These are phyloP conservation scores for Ctenopoma kingsleyae DNA, from an alignment of 2,797 vertebrate species.

Conservation along the genomic window DNA sequence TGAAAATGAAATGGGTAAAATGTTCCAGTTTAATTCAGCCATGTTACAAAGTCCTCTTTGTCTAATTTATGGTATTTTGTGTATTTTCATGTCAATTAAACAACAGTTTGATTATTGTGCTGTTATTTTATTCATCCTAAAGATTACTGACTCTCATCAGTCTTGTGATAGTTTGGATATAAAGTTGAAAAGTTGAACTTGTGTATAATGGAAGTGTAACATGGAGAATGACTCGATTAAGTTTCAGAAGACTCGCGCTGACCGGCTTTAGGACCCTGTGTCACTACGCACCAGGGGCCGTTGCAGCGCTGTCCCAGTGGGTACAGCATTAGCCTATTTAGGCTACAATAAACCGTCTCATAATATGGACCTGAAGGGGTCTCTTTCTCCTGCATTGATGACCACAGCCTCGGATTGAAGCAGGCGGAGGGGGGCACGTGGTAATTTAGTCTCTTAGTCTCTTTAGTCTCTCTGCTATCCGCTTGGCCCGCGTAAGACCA, in stretches of 20 bases:
- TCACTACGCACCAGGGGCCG: slow-evolving; percentile 19
- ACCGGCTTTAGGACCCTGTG: slow-evolving; percentile 79
- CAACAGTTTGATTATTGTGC: no score
- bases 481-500: slow-evolving; percentile 79
- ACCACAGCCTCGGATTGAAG: slow-evolving; percentile 82
- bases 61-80: no score
- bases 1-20: no score
- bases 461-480: slow-evolving; percentile 88
- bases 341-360: slow-evolving; percentile 55
- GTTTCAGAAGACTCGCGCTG: background rate
- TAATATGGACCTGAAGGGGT: slow-evolving; percentile 69
- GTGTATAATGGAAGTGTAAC: no score
- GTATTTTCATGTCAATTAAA: no score
- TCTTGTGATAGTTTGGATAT: no score
- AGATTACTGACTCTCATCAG: no score
- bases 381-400: slow-evolving; percentile 68
- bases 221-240: background rate
- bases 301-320: slow-evolving; percentile 51
- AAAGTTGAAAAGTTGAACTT: no score
- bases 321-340: slow-evolving; percentile 55
- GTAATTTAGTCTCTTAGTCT: slow-evolving; percentile 83
- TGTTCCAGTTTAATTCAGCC: no score
- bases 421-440: slow-evolving; percentile 81
- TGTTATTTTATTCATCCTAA: no score
- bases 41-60: no score